These are phyloP conservation scores for Cassiopea xamachana DNA, from an alignment of 30 jellyfish, hydroid and myxozoan species.

Conservation along the genomic window DNA sequence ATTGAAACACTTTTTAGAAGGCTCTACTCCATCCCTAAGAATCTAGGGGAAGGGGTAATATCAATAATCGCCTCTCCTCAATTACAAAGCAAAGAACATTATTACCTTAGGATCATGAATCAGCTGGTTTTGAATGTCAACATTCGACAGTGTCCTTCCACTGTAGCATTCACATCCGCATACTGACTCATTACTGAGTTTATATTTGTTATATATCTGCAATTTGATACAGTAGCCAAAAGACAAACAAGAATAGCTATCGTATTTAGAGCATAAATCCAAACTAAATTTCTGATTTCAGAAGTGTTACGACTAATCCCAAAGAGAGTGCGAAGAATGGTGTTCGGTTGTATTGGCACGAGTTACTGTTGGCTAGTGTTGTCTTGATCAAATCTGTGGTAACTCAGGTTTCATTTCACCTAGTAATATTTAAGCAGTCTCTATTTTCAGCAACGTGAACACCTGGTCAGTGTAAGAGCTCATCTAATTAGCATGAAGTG, in stretches of 20 bases:
- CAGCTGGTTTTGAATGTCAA: too few relatives aligned
- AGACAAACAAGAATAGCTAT: neutral
- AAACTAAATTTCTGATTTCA: conserved; percentile 1
- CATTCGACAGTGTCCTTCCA: too few relatives aligned
- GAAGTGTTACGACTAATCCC: neutral
- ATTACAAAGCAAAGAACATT: too few relatives aligned
- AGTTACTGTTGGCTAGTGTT: neutral
- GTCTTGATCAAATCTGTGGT: neutral
- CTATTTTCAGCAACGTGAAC: neutral
- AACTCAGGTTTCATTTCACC: neutral
- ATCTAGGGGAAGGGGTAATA: too few relatives aligned
- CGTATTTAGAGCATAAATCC: neutral
- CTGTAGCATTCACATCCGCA: too few relatives aligned
- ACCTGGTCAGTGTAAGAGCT: neutral
- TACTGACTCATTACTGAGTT: too few relatives aligned
- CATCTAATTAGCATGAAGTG: too few relatives aligned
- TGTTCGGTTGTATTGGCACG: neutral
- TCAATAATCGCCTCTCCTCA: too few relatives aligned
- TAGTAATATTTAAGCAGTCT: too few relatives aligned
- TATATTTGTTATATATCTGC: neutral
- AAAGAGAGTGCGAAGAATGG: conserved; percentile 13
- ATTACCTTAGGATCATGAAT: too few relatives aligned
- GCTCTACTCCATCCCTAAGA: too few relatives aligned
- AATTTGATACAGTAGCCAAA: neutral
- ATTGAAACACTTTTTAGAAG: too few relatives aligned